Base-by-base conservation (phyloP, 2,113 vertebrate species). In the Sylvilagus bachmani region DNA sequence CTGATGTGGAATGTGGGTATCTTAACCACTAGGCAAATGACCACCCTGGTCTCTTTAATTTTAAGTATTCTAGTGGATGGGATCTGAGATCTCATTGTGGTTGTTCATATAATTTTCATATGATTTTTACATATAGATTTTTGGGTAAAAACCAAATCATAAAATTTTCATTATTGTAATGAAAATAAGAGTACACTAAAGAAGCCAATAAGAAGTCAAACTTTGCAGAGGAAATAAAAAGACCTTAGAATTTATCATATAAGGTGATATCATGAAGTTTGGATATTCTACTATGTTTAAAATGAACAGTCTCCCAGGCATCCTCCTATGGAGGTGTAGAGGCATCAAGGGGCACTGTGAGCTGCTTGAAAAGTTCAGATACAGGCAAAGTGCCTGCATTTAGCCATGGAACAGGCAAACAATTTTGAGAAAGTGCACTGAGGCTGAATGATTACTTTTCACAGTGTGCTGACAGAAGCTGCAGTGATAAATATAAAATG, bases 221-320 rank as follows among this genome's bases (percentile, higher is more conserved):
- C 21, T 93, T 95, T 86, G 36, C 19, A 94, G 53, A 93, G 51
- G 33, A 96, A 96, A 64, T n/a, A 19, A 94, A 78, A 95, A 88
- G 31, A 51, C 10, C 69, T 49, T 67, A 74, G 62, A 62, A 21
- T 49, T 83, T 86, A 86, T 71, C 19, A 82, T 3, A 16, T 53
- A 82, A 85, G 71, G 64, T 85, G 8, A 38, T 86, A 66, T 69
- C 44, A 83, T 16, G 33, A 85, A 89, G 1, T 91, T 6, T 87
- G 36, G 4, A 25, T 83, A 82, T 85, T 95, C 92, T 93, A 10
- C 73, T 87, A 69, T 90, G 3, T 79, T 70, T 82, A 27, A 89
- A 93, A 44, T 58, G 5, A 67, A 62, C 24, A 86, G n/a, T 17
- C 12, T 1, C 4, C 21, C 29, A 51, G 4, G 21, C 13, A 33